These are phyloP conservation scores for Myrmophylax atrothorax DNA, from an alignment of 2,113 vertebrate species.

Conservation along the genomic window DNA sequence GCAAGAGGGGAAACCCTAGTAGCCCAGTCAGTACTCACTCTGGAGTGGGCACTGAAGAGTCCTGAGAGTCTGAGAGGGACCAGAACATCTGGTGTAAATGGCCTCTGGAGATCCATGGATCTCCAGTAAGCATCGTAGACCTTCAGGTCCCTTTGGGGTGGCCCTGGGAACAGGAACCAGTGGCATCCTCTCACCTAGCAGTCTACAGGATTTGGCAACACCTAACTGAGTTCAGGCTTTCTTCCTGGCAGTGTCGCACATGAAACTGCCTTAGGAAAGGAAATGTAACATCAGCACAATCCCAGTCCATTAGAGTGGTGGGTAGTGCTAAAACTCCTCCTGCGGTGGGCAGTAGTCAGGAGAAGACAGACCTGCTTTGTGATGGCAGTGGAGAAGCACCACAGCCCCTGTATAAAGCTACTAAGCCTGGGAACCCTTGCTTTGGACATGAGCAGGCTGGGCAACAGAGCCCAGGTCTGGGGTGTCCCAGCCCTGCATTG, in stretches of 20 bases:
- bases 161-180: neutral
- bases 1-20: neutral
- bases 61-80: neutral
- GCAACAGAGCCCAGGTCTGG: neutral
- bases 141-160: neutral
- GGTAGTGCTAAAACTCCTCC: neutral
- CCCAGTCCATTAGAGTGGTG: neutral
- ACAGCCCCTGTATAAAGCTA: neutral
- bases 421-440: neutral
- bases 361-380: neutral
- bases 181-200: neutral
- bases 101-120: neutral
- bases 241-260: neutral
- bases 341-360: neutral
- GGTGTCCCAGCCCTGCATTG: fast-evolving
- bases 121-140: fast-evolving
- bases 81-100: neutral
- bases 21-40: neutral
- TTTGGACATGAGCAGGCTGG: fast-evolving
- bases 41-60: neutral
- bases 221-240: fast-evolving
- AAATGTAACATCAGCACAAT: neutral
- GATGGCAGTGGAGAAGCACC: neutral
- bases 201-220: neutral
- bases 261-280: neutral